Base-by-base conservation (phyloP, 2,888 invertebrate species). In the Harmothoe impar region DNA sequence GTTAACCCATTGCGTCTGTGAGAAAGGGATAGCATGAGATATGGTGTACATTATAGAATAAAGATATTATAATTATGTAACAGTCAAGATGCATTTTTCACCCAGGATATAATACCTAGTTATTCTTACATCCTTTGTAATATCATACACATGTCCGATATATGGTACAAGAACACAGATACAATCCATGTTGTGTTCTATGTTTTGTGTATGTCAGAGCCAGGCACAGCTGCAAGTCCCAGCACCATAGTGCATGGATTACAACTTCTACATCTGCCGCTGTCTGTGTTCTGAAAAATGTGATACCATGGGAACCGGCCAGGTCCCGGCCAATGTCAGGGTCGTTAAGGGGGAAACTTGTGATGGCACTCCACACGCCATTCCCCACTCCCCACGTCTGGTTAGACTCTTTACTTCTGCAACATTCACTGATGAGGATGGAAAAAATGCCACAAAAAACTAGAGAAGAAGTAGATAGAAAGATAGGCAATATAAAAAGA, bases 321-420 rank as follows among this genome's bases (percentile, higher is more conserved):
- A 72, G 72, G 20, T 23, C 29, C 72, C 29, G 7, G 15, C 72
- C 29, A 29, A n/a, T 72, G 72, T 72, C 31, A 29, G 31, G 72
- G 72, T 72, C 72, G 25, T 72, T 72, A 72, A 25, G 62, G 62
- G 72, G 15, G 72, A 15, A 29, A n/a, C 29, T 72, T 72, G 29
- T 72, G 72, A 72, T 72, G 31, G 72, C 72, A n/a, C 72, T 15
- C 29, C 20, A 25, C 72, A 72, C 72, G 72, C 72, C 29, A 72
- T n/a, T 15, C 17, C 20, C 72, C 72, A 72, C 72, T 72, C 72
- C n/a, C 62, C 62, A 20, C 62, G 72, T 29, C 72, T 72, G 31
- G 29, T 7, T 29, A 29, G 72, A 15, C 31, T 25, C 72, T 72
- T 29, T 72, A 62, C 23, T 62, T n/a, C 72, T 72, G 29, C 17